These are phyloP conservation scores for Synanthedon vespiformis DNA, from an alignment of 2,888 invertebrate species.

Conservation along the genomic window DNA sequence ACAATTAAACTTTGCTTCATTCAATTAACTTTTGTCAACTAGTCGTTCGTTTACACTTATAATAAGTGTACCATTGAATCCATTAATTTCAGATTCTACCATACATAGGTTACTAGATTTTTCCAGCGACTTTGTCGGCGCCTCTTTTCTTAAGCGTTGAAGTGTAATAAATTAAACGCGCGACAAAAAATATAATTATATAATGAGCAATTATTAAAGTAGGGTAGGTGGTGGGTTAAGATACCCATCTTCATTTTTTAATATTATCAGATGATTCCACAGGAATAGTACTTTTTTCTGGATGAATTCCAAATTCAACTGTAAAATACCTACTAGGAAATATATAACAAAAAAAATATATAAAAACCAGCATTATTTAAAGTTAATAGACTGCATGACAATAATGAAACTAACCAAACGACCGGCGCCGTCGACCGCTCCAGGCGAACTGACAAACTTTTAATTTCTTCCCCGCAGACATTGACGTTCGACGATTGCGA, in stretches of 20 bases:
- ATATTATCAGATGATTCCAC: no score
- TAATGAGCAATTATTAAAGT: no score
- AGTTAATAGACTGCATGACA: background rate
- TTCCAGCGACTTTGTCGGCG: no score
- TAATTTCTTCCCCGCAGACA: slow-evolving; percentile 60
- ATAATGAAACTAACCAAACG: slow-evolving; percentile 28
- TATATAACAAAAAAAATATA: background rate
- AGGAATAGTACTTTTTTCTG: no score
- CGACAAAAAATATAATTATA: no score
- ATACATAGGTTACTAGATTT: background rate
- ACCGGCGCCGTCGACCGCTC: slow-evolving; percentile 49
- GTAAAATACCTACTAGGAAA: background rate
- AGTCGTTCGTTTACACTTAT: no score
- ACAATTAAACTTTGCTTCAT: no score
- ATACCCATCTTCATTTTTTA: no score
- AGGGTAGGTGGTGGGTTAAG: no score
- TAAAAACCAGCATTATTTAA: background rate
- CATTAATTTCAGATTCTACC: slow-evolving; percentile 2
- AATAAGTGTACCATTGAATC: slow-evolving; percentile 2
- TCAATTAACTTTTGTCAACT: no score
- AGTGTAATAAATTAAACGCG: no score
- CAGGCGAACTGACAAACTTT: slow-evolving; percentile 59
- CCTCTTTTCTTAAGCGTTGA: background rate
- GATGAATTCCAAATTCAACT: background rate
- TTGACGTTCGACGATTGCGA: slow-evolving; percentile 55